Evolutionary conservation across 2,888 invertebrate species (phyloP), one percentile per base, ranked within the genome.

Genomic region (Halictus quadricinctus): DNA sequence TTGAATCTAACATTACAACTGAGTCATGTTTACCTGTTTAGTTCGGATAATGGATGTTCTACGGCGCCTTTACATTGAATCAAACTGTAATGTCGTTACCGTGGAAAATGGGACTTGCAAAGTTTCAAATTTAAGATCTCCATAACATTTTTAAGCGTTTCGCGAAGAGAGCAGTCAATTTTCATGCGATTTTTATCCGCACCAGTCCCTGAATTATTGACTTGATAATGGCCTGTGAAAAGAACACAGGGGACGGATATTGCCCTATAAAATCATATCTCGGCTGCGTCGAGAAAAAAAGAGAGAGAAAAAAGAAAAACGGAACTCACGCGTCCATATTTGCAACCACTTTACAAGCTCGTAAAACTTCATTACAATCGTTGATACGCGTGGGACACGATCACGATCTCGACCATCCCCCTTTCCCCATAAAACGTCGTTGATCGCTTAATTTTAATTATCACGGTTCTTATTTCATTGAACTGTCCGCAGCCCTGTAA

Each of bases 241-340:
- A 79, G 86, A 85, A 87, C 72, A 80, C 82, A 76, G 72, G 85
- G 86, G 85, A 69, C 77, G 76, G 85, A 85, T 87, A 85, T 87
- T 80, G 81, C 86, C 86, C 86, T 75, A 85, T 87, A 87, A 85
- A 87, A 87, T 85, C 85, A 80, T 86, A 86, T 85, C 86, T 85
- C 81, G n/a, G 13, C 58, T 74, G 50, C 21, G 48, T 72, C 54
- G 54, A n/a, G 54, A 54, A 10, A 21, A 21, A 50, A 2, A 50
- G 50, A 18, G 50, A 64, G 7, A 72, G 15, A 50, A 76, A 86
- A 79, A 79, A 83, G 36, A 36, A 36, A 29, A 60, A 18, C 29
- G 76, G 60, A 54, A 79, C 79, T 58, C 72, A 43, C 60, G 76
- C 69, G 72, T 60, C 76, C 72, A 81, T 79, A 74, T 75, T 79